These are phyloP conservation scores for Unio delphinus DNA, from an alignment of 2,888 invertebrate genomes.

Conservation along the genomic window DNA sequence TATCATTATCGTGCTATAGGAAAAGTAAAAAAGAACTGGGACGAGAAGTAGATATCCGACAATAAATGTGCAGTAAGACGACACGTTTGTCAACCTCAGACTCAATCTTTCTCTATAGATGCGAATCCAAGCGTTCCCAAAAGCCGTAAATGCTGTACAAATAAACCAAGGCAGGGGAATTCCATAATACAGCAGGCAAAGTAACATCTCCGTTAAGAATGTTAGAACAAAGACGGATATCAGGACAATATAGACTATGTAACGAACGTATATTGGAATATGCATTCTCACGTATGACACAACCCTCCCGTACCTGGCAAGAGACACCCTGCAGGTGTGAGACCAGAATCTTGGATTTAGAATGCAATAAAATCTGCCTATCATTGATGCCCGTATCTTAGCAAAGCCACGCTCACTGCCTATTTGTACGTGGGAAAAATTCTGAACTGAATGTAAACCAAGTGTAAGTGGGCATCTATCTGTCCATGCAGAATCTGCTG, in stretches of 20 bases:
- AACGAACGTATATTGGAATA: too few relatives aligned
- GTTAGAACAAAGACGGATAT: slow-evolving; percentile 8
- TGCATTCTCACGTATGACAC: neutral
- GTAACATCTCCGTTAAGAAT: slow-evolving; percentile 5
- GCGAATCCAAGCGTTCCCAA: too few relatives aligned
- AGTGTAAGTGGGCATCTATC: slow-evolving; percentile 9
- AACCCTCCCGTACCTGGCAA: neutral
- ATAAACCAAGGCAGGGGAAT: slow-evolving; percentile 9
- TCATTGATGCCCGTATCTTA: neutral
- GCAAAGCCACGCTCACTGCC: slow-evolving; percentile 10
- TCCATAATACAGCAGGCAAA: slow-evolving; percentile 11
- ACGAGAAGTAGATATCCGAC: neutral
- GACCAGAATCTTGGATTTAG: slow-evolving; percentile 17
- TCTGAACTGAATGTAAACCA: slow-evolving; percentile 9
- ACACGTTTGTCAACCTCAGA: too few relatives aligned
- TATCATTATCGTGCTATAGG: slow-evolving; percentile 3
- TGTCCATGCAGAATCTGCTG: neutral
- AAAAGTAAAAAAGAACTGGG: too few relatives aligned
- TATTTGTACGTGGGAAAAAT: slow-evolving; percentile 7
- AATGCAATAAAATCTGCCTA: slow-evolving; percentile 9
- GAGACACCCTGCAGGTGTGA: neutral
- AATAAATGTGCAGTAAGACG: neutral
- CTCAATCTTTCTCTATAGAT: too few relatives aligned
- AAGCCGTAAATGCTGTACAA: neutral
- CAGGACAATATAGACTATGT: neutral